Evolutionary conservation across 2,797 vertebrate species (phyloP).

Genomic region (Sus cebifrons): DNA sequence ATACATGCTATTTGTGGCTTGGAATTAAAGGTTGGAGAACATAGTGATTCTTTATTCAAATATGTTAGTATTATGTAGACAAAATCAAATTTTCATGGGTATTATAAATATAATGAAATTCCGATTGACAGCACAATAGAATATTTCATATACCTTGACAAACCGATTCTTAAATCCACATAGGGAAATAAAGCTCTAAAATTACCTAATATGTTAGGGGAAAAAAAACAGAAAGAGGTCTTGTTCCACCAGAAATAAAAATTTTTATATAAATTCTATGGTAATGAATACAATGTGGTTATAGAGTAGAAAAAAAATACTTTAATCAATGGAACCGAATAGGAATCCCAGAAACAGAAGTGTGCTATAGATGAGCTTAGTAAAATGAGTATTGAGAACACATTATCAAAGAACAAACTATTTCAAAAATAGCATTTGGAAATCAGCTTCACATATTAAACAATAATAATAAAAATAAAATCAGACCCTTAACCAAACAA

Average conservation of each 20-base stretch:
- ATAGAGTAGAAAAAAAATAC: slow-evolving; percentile 29
- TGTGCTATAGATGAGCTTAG: background rate
- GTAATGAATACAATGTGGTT: slow-evolving; percentile 16
- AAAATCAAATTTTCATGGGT: background rate
- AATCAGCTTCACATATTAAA: slow-evolving; percentile 22
- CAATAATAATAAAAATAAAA: slow-evolving; percentile 27
- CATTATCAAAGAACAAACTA: background rate
- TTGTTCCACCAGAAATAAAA: slow-evolving; percentile 36
- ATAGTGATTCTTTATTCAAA: slow-evolving; percentile 19
- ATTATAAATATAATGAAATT: slow-evolving; percentile 39
- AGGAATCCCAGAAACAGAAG: slow-evolving; percentile 21
- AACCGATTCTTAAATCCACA: slow-evolving; percentile 49
- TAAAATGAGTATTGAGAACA: background rate
- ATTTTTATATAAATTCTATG: background rate
- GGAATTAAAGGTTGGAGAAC: slow-evolving; percentile 6
- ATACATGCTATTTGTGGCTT: slow-evolving; percentile 58
- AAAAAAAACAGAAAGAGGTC: background rate
- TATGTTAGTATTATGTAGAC: slow-evolving; percentile 18
- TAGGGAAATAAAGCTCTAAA: background rate
- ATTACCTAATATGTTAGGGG: background rate
- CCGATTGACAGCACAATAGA: background rate
- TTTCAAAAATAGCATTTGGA: background rate
- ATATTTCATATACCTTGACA: slow-evolving; percentile 38
- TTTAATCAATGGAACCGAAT: background rate
- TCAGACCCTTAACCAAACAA: background rate